Evolutionary conservation across 2,113 vertebrate genomes (phyloP).

Genomic region (Piprites chloris): DNA sequence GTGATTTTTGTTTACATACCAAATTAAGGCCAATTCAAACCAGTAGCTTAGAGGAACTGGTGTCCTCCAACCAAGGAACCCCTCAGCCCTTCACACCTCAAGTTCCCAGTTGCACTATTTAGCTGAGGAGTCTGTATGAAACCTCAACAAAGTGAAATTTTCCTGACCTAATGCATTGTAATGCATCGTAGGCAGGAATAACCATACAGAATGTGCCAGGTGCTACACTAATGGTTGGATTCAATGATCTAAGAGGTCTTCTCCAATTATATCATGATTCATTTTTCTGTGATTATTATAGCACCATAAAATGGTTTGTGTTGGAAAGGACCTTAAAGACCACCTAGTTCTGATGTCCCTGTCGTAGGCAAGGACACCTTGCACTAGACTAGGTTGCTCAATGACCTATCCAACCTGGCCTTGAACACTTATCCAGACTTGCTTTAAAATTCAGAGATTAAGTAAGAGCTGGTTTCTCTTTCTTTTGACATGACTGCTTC

Average conservation of each 20-base stretch:
- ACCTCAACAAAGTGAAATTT: neutral
- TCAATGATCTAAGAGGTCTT: neutral
- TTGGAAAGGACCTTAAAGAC: neutral
- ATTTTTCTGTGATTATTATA: neutral
- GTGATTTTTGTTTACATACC: neutral
- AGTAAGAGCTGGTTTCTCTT: neutral
- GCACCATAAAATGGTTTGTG: neutral
- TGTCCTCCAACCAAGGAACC: neutral
- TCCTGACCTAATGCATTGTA: neutral
- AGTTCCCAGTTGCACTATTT: neutral
- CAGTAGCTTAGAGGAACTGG: neutral
- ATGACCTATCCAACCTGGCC: neutral
- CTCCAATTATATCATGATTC: too few relatives aligned
- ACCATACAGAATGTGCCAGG: neutral
- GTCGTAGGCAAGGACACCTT: neutral
- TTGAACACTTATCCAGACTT: neutral
- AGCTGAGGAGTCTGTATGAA: neutral
- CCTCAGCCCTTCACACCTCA: neutral
- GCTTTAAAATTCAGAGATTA: neutral
- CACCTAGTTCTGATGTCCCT: neutral
- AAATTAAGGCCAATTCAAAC: neutral
- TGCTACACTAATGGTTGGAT: neutral
- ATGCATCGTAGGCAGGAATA: neutral
- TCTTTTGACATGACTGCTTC: neutral
- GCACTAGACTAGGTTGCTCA: neutral